Conservation (phyloP, 2,797 vertebrate genomes). For the Erithacus rubecula region DNA sequence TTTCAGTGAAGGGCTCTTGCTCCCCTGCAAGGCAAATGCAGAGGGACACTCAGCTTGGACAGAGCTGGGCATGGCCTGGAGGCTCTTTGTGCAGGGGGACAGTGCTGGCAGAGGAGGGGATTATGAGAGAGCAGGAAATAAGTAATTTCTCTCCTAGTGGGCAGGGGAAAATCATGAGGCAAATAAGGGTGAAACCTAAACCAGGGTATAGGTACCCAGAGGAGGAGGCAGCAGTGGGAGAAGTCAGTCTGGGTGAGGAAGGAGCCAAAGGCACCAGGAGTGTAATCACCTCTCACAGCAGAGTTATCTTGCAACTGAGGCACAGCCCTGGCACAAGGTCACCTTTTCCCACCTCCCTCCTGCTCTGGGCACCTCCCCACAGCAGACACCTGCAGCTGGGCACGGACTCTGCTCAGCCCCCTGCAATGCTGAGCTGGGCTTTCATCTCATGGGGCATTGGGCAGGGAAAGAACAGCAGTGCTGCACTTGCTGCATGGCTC, state of each 20-base stretch:
- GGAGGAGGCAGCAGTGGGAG: not conserved
- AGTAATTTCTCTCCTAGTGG: not conserved
- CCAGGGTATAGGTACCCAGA: not conserved
- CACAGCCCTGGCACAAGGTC: not conserved
- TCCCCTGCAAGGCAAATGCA: constrained; percentile 2
- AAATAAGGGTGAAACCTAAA: not conserved
- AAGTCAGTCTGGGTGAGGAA: not conserved
- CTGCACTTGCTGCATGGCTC: not conserved
- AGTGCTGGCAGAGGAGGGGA: not conserved
- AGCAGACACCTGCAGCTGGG: not conserved
- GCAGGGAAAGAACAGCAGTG: not conserved
- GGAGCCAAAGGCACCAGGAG: not conserved
- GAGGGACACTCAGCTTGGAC: not conserved
- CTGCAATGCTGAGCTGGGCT: not conserved
- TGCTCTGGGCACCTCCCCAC: not conserved
- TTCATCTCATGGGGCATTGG: fast-evolving
- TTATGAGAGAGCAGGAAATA: not conserved
- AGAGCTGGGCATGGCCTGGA: not conserved
- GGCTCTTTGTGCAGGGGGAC: not conserved
- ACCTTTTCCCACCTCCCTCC: not conserved
- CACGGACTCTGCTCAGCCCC: not conserved
- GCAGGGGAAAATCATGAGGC: not conserved
- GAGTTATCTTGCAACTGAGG: not conserved
- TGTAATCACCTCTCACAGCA: not conserved
- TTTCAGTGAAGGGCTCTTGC: not conserved